Evolutionary conservation across 2,888 invertebrate genomes (phyloP), one percentile per base, ranked within the genome.

Genomic region (Tetragonisca angustula): DNA sequence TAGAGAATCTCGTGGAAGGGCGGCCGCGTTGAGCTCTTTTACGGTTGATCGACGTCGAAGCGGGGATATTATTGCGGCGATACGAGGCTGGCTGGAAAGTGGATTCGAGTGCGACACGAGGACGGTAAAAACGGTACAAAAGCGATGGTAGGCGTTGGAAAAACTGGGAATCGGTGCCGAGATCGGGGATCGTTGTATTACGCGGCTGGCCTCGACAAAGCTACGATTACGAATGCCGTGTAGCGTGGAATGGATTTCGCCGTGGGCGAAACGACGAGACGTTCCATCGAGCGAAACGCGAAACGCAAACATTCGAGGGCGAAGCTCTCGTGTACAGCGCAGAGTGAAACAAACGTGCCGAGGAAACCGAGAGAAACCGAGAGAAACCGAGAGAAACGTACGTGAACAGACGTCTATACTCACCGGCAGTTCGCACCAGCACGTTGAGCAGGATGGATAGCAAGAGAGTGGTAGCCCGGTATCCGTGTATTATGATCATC

Each of bases 391-490:
- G 67, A 80, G 70, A 32, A 17, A n/a, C 36, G 59, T 76, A 81
- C 50, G 50, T 62, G 19, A 27, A 54, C 24, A 5, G 43, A 11
- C 52, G 32, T 43, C 36, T 74, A 83, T 88, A 93, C 93, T 93
- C 89, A 93, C 93, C 93, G 13, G 74, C 65, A 85, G 93, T 93
- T 91, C 92, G 91, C 88, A 92, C 92, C 83, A 93, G 89, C 81
- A 93, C 90, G 90, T 93, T 93, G 89, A 93, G 92, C 73, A 93
- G 91, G 88, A 93, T 90, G 81, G 92, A 93, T 82, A 93, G 91
- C 76, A 93, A 87, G 87, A 93, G 90, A 85, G 91, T 91, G 89
- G 91, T 93, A 85, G 93, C 92, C 87, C 92, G 91, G 89, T 93
- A 92, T 78, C 91, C 91, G 80, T 92, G 92, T 89, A 91, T 90